phyloP scores from a whole-genome alignment of 2,888 invertebrate species.

The Actias luna region DNA sequence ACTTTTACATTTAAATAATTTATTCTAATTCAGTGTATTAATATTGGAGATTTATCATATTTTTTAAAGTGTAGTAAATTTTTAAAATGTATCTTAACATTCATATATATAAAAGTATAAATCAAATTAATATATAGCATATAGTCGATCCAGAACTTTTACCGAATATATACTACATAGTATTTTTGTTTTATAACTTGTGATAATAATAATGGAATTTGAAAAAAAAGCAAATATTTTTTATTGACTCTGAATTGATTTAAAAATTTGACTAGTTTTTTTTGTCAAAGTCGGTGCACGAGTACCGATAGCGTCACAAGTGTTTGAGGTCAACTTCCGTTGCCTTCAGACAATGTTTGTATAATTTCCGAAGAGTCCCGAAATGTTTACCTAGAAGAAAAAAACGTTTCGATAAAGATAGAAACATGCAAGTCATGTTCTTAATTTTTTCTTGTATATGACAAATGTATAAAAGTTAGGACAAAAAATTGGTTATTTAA shows the following conservation, averaged over 20 bases:
- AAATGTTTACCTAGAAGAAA: slow-evolving; percentile 57
- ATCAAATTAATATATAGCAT: no score
- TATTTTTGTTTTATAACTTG: not conserved
- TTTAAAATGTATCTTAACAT: no score
- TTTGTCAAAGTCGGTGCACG: slow-evolving; percentile 1
- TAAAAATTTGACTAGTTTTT: not conserved
- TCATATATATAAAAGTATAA: no score
- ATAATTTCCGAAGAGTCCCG: slow-evolving; percentile 60
- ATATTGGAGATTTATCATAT: no score
- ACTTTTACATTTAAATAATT: no score
- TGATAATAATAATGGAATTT: not conserved
- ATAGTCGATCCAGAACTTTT: no score
- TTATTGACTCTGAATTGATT: not conserved
- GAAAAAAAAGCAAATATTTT: not conserved
- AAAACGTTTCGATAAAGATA: slow-evolving; percentile 49
- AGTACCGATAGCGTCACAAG: slow-evolving; percentile 33
- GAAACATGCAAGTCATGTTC: slow-evolving; percentile 62
- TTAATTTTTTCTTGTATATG: slow-evolving; percentile 32
- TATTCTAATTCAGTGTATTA: no score
- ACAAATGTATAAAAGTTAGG: slow-evolving; percentile 29
- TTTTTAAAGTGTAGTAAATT: no score
- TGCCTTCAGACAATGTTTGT: slow-evolving; percentile 51
- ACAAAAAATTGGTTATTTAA: no score
- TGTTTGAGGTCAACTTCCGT: slow-evolving; percentile 44
- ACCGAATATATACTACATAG: no score